A percentile compares a stretch with the other conserved stretches of the same genome.
phyloP scores from a whole-genome alignment of 2,888 invertebrate species.

The Orchestes rusci region DNA sequence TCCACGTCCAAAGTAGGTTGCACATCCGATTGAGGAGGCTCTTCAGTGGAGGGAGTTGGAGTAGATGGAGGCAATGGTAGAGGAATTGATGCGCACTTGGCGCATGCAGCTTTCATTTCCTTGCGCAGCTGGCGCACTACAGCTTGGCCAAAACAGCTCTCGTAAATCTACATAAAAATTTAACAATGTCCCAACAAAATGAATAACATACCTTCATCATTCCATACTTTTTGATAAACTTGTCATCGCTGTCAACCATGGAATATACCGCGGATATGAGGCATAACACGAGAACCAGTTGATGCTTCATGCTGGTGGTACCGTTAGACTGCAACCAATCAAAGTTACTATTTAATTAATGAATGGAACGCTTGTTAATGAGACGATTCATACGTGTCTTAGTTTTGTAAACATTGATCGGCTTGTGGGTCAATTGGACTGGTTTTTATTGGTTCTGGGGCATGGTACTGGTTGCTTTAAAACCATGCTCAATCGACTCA shows the following conservation, averaged over 20 bases:
- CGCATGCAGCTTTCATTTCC: conserved; percentile 60
- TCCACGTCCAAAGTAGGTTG: conserved; percentile 39
- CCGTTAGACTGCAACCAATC: no score
- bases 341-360: no score
- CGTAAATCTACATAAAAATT: conserved; percentile 51
- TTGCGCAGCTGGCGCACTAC: conserved; percentile 60
- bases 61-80: conserved; percentile 32
- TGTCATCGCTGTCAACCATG: conserved; percentile 55
- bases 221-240: conserved; percentile 63
- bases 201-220: conserved; percentile 56
- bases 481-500: no score
- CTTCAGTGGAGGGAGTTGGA: conserved; percentile 13
- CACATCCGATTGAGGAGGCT: conserved; percentile 19
- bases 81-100: conserved; percentile 55
- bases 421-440: no score
- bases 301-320: no score
- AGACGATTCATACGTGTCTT: no score
- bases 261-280: conserved; percentile 35
- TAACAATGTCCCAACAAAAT: not conserved
- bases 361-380: no score
- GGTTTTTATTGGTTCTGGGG: no score
- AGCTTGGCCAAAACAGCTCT: conserved; percentile 62
- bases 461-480: no score
- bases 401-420: no score
- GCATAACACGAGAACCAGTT: not conserved